These are phyloP conservation scores for Drosophila nr. perissopoda DNA, from an alignment of 2,888 invertebrate genomes.

Conservation along the genomic window DNA sequence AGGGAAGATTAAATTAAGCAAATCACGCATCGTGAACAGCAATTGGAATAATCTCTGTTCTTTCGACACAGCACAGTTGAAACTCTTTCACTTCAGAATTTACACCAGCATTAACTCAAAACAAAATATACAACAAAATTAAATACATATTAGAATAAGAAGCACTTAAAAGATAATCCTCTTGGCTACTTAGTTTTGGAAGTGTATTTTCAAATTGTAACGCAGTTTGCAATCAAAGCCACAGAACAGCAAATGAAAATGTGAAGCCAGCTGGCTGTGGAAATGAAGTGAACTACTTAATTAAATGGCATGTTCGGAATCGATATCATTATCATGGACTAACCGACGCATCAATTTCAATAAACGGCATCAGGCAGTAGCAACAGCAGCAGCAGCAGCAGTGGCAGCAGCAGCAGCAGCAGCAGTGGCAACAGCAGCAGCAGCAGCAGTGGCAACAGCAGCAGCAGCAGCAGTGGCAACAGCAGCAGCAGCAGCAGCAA, in stretches of 20 bases:
- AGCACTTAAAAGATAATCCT: neutral
- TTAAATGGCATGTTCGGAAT: conserved; percentile 22
- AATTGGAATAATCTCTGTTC: neutral
- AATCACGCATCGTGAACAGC: neutral
- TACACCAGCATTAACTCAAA: neutral
- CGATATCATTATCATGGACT: conserved; percentile 21
- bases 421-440: too few relatives aligned
- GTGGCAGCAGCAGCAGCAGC: rapidly evolving
- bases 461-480: too few relatives aligned
- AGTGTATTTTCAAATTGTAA: neutral
- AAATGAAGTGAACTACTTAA: conserved; percentile 14
- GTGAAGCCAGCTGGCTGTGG: conserved; percentile 3
- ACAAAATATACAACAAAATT: too few relatives aligned
- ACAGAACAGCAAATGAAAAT: neutral
- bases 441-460: too few relatives aligned
- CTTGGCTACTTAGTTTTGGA: neutral
- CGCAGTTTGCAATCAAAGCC: neutral
- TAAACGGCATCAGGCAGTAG: conserved; percentile 5
- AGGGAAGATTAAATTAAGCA: neutral
- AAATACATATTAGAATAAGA: neutral
- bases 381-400: neutral
- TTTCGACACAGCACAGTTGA: neutral
- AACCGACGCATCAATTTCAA: conserved; percentile 31
- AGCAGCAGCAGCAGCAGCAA: too few relatives aligned
- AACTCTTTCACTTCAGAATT: neutral